A percentile compares a stretch with the other conserved stretches of the same genome.
Conservation (phyloP, 2,797 vertebrate species). For the Carcharodon carcharias region DNA sequence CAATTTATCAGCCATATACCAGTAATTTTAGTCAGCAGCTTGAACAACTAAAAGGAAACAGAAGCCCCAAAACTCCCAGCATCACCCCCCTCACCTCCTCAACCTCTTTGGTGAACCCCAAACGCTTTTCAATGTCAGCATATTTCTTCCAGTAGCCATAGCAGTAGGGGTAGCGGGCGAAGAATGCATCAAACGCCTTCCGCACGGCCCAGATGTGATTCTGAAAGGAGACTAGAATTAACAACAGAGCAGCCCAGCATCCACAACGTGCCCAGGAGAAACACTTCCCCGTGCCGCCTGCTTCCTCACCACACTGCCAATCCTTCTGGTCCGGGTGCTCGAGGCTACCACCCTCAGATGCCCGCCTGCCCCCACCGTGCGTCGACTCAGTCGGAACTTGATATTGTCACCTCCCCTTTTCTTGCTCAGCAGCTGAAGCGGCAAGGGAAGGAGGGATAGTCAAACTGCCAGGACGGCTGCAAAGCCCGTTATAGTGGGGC, state of each 20-base stretch:
- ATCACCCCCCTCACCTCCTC: slow-evolving; percentile 60
- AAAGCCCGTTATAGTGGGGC: not conserved
- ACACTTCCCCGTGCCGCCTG: not conserved
- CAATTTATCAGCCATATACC: not conserved
- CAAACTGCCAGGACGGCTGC: too few relatives aligned
- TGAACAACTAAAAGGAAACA: not conserved
- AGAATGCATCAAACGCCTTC: slow-evolving; percentile 65
- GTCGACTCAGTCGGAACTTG: not conserved
- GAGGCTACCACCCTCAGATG: not conserved
- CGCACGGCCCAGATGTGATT: slow-evolving; percentile 61
- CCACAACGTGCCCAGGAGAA: not conserved
- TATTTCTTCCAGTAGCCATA: slow-evolving; percentile 85
- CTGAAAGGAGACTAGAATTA: slow-evolving; percentile 47
- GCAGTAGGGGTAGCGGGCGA: slow-evolving; percentile 68
- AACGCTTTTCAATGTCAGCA: slow-evolving; percentile 68
- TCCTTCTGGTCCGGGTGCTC: too few relatives aligned
- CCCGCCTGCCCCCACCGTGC: not conserved
- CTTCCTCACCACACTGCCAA: too few relatives aligned
- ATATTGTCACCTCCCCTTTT: too few relatives aligned
- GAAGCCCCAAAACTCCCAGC: not conserved
- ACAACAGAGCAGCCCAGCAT: too few relatives aligned
- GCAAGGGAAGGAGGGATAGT: not conserved
- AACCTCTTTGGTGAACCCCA: slow-evolving; percentile 55
- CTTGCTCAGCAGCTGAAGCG: not conserved
- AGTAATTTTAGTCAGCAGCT: not conserved